phyloP scores from a whole-genome alignment of 2,888 invertebrate genomes.

The Oegoconia quadripuncta region DNA sequence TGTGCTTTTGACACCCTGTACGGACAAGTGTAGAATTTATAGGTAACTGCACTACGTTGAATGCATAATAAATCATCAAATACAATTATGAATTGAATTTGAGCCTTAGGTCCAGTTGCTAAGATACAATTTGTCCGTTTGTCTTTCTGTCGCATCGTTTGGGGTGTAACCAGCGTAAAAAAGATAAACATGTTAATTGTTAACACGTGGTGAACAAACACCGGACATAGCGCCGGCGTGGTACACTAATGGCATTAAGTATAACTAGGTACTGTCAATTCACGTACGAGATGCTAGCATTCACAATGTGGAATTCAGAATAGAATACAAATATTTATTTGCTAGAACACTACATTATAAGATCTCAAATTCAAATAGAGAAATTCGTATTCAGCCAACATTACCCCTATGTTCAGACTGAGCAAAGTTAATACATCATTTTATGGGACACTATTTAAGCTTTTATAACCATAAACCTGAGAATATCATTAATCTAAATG shows the following conservation, averaged over 20 bases:
- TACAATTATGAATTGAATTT: background rate
- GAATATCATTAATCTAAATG: too few relatives aligned
- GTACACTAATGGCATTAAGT: slow-evolving; percentile 6
- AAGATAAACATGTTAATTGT: slow-evolving; percentile 1
- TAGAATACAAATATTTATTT: too few relatives aligned
- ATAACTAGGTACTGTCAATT: too few relatives aligned
- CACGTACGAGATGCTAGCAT: too few relatives aligned
- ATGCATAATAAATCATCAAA: slow-evolving; percentile 2
- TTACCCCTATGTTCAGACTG: too few relatives aligned
- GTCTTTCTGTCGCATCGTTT: background rate
- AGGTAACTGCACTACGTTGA: background rate
- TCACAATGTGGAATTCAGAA: too few relatives aligned
- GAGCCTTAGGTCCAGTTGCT: background rate
- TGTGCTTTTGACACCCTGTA: background rate
- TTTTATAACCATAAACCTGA: too few relatives aligned
- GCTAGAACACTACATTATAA: too few relatives aligned
- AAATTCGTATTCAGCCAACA: too few relatives aligned
- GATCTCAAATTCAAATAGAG: too few relatives aligned
- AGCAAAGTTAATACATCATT: too few relatives aligned
- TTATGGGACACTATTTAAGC: too few relatives aligned
- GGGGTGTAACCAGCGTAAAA: background rate
- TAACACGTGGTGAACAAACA: slow-evolving; percentile 17
- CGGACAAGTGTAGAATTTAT: slow-evolving; percentile 1
- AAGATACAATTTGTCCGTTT: background rate
- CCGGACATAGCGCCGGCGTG: slow-evolving; percentile 12